Evolutionary conservation across 2,797 vertebrate genomes (phyloP).

Genomic region (Sitta carolinensis): DNA sequence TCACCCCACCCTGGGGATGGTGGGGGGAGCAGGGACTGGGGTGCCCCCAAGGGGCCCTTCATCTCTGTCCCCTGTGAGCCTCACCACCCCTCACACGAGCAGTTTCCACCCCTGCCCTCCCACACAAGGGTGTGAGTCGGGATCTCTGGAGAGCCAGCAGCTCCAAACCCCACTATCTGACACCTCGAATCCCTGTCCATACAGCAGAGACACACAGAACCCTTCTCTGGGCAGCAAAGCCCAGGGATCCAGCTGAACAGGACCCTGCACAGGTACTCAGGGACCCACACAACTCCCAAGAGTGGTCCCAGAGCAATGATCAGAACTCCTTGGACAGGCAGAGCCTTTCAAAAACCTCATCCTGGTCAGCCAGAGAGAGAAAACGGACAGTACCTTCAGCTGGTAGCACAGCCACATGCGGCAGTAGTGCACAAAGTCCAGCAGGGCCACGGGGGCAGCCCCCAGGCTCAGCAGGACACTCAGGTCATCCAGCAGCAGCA

Average conservation of each 20-base stretch:
- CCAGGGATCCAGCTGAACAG: background rate
- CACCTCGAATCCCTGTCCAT: background rate
- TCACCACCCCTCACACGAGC: background rate
- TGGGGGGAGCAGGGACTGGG: background rate
- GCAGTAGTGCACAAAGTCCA: slow-evolving; percentile 95
- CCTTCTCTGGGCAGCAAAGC: background rate
- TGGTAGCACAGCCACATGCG: slow-evolving; percentile 78
- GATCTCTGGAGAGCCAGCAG: background rate
- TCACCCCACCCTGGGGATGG: fast-evolving
- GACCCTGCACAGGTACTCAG: background rate
- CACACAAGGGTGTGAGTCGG: fast-evolving
- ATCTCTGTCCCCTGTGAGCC: background rate
- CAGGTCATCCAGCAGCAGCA: slow-evolving; percentile 89
- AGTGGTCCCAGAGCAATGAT: fast-evolving
- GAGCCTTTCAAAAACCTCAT: background rate
- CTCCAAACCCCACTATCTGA: background rate
- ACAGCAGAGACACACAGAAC: background rate
- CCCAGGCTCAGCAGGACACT: slow-evolving; percentile 89
- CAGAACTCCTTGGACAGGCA: background rate
- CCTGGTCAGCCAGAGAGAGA: fast-evolving
- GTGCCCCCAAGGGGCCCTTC: background rate
- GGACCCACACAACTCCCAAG: background rate
- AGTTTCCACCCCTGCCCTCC: fast-evolving
- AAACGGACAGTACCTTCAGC: slow-evolving; percentile 75
- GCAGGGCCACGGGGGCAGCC: slow-evolving; percentile 62